These are phyloP conservation scores for Antechinus flavipes DNA, from an alignment of 2,113 vertebrate genomes.

Conservation along the genomic window DNA sequence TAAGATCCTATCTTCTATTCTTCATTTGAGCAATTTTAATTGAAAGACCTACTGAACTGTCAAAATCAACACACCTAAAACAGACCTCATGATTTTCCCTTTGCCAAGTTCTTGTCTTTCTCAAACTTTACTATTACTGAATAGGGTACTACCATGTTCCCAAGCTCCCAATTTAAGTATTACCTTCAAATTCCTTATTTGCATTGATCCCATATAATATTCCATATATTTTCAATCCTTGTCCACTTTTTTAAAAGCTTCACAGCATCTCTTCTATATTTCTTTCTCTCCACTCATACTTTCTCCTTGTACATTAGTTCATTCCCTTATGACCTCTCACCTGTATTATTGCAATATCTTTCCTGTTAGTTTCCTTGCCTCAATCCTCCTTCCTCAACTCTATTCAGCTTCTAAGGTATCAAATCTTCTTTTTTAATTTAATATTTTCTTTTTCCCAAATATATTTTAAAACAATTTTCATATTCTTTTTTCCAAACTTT, in stretches of 20 bases:
- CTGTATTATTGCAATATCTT: not conserved
- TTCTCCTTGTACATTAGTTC: not conserved
- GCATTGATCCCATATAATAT: not conserved
- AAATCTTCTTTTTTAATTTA: not conserved
- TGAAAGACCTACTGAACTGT: not conserved
- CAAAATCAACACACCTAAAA: not conserved
- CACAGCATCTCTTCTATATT: not conserved
- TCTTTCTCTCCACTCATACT: not conserved
- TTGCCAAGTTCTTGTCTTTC: not conserved
- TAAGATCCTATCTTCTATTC: not conserved
- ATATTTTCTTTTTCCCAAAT: not conserved
- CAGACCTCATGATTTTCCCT: not conserved
- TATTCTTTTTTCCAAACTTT: not conserved
- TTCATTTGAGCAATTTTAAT: not conserved
- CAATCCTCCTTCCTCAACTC: not conserved
- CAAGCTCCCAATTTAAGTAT: not conserved
- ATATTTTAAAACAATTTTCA: not conserved
- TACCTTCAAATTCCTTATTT: not conserved
- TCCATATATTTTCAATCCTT: not conserved
- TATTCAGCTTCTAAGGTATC: not conserved
- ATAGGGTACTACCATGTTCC: not conserved
- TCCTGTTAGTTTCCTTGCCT: not conserved
- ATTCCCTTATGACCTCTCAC: not conserved
- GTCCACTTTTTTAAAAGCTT: not conserved
- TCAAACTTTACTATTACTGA: not conserved